Conservation (phyloP, 2,797 vertebrate species). For the Acanthurus tractus region DNA sequence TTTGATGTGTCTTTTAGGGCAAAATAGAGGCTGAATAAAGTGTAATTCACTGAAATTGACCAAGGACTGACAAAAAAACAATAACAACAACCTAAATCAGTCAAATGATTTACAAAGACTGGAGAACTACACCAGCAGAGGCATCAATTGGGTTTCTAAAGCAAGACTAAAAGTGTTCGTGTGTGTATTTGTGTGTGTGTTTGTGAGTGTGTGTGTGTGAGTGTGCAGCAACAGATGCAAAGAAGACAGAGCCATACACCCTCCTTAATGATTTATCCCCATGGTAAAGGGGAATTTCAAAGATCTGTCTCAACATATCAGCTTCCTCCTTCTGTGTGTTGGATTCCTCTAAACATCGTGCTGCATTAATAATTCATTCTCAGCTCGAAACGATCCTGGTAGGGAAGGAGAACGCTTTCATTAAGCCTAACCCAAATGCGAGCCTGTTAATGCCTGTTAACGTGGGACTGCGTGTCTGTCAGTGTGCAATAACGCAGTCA, state of each 20-base stretch:
- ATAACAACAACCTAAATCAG: no score
- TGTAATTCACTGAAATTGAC: not conserved
- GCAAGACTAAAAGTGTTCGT: not conserved
- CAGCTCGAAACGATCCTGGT: slow-evolving; percentile 30
- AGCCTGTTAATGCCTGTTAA: slow-evolving; percentile 19
- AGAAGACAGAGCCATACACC: slow-evolving; percentile 1
- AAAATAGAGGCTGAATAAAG: not conserved
- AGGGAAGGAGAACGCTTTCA: slow-evolving; percentile 29
- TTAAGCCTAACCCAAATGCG: slow-evolving; percentile 43
- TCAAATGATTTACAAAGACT: not conserved
- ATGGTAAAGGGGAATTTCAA: slow-evolving; percentile 29
- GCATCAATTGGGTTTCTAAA: not conserved
- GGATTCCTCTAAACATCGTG: slow-evolving; percentile 41
- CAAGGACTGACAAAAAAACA: slow-evolving; percentile 12
- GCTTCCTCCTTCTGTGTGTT: slow-evolving; percentile 26
- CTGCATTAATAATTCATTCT: slow-evolving; percentile 53
- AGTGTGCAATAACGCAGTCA: slow-evolving; percentile 30
- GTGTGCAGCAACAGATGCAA: slow-evolving; percentile 17
- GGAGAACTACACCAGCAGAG: slow-evolving; percentile 5
- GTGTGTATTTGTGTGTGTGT: not conserved
- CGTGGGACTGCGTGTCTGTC: slow-evolving; percentile 30
- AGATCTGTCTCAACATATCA: slow-evolving; percentile 31
- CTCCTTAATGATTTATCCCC: slow-evolving; percentile 38
- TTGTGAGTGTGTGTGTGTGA: not conserved
- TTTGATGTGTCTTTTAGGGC: not conserved